Evolutionary conservation across 2,797 vertebrate genomes (phyloP), one percentile per base, ranked within the genome.

Genomic region (Pelobates cultripes): DNA sequence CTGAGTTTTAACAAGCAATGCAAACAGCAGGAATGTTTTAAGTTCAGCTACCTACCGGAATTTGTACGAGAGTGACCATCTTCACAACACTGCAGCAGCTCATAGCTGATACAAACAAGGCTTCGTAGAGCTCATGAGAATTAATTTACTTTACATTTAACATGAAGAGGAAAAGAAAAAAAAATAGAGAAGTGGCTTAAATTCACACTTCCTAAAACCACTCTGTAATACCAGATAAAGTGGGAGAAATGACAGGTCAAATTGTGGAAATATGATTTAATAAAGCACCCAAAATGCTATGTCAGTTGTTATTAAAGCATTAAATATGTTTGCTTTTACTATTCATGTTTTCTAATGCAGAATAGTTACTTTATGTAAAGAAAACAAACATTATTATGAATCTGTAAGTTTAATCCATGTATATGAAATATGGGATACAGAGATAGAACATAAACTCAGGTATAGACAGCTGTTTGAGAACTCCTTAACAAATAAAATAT

Each of bases 161-260:
- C 60, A 15, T 51, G 70, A 44, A 75, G 79, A 68, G 82, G 84
- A 80, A n/a, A 80, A 86, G 83, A 8, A 60, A 86, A 84, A 3
- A 60, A 80, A 79, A 80, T 86, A 81, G 88, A 70, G 13, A 84
- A 86, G 88, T 82, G 78, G 87, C 82, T 85, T 90, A 92, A 86
- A 63, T 51, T 7, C 83, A 84, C 87, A 92, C 91, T 94, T 94
- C 92, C 91, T 94, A 90, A 89, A 87, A 82, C 76, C 85, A 86
- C 83, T 42, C 68, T 91, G 88, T 88, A 93, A 92, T 90, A 91
- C 88, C 89, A 84, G 88, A 87, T 88, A 89, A 88, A 89, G 81
- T 93, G 94, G 92, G 96, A 97, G 92, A 92, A 94, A 95, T 94
- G 86, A 95, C 93, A 93, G 89, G 92, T 95, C 94, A 95, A 91